phyloP scores from a whole-genome alignment of 2,797 vertebrate genomes.

The Schizopygopsis malacanthus region DNA sequence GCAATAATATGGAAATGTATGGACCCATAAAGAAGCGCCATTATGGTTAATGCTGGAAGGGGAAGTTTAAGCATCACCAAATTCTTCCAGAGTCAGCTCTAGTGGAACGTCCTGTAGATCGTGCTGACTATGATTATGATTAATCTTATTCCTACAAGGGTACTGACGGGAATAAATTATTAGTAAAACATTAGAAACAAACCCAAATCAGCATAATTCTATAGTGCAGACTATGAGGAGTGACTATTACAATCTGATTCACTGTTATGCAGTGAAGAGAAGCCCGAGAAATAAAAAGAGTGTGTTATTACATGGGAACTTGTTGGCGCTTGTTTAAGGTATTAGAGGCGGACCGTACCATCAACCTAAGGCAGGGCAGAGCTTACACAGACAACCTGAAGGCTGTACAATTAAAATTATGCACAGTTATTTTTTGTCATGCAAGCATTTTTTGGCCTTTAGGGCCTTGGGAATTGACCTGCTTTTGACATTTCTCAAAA shows the following conservation, averaged over 20 bases:
- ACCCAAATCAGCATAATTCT: background rate
- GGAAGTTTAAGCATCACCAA: conserved; percentile 20
- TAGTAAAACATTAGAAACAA: background rate
- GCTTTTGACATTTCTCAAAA: background rate
- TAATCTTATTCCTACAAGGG: background rate
- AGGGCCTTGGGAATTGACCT: background rate
- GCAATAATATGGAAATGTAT: conserved; percentile 29
- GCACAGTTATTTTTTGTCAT: background rate
- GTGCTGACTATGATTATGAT: background rate
- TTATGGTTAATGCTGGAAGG: background rate
- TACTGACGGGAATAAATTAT: background rate
- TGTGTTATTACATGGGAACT: background rate
- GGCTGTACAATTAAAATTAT: background rate
- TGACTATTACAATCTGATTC: conserved; percentile 5
- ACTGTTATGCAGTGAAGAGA: background rate
- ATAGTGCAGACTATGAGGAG: background rate
- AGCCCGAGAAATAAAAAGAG: background rate
- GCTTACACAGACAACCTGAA: background rate
- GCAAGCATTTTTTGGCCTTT: background rate
- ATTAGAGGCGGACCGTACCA: conserved; percentile 4
- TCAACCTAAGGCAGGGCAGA: background rate
- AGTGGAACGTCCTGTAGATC: conserved; percentile 10
- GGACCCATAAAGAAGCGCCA: conserved; percentile 12
- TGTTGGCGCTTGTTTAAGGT: conserved; percentile 36
- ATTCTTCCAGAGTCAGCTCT: background rate